These are phyloP conservation scores for Melanotaenia pygmaea DNA, from an alignment of 2,797 vertebrate species.

Conservation along the genomic window DNA sequence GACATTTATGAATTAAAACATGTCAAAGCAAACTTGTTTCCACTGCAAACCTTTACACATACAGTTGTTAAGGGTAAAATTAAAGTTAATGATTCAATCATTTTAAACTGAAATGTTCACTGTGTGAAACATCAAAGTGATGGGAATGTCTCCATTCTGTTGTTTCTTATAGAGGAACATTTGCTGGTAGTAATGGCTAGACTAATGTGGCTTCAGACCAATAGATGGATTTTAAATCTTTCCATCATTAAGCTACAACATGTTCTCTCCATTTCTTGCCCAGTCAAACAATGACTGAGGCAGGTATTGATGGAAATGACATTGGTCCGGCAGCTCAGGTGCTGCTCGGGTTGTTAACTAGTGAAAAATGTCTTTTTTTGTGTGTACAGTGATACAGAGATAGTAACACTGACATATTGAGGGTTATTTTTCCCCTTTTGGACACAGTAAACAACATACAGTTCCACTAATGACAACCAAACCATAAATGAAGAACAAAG, in stretches of 20 bases:
- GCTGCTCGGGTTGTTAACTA: conserved; percentile 22
- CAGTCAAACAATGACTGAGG: conserved; percentile 1
- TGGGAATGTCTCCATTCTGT: not conserved
- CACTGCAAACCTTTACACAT: not conserved
- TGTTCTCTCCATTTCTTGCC: not conserved
- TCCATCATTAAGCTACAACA: not conserved
- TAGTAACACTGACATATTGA: conserved; percentile 4
- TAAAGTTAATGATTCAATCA: not conserved
- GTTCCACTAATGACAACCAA: not conserved
- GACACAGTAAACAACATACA: conserved; percentile 1
- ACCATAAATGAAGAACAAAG: conserved; percentile 6
- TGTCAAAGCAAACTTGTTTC: not conserved
- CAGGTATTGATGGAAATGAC: conserved; percentile 4
- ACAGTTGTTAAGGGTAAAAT: not conserved
- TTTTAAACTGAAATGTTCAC: not conserved
- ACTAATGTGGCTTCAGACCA: not conserved
- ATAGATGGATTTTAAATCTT: not conserved
- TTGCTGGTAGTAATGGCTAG: not conserved
- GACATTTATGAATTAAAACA: not conserved
- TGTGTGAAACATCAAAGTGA: not conserved
- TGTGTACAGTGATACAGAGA: conserved; percentile 13
- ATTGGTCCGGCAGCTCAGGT: not conserved
- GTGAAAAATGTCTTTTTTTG: conserved; percentile 24
- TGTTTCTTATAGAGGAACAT: not conserved
- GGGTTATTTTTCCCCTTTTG: not conserved